Conservation (phyloP, 1,140 invertebrate species). For the Drosophila willistoni region DNA sequence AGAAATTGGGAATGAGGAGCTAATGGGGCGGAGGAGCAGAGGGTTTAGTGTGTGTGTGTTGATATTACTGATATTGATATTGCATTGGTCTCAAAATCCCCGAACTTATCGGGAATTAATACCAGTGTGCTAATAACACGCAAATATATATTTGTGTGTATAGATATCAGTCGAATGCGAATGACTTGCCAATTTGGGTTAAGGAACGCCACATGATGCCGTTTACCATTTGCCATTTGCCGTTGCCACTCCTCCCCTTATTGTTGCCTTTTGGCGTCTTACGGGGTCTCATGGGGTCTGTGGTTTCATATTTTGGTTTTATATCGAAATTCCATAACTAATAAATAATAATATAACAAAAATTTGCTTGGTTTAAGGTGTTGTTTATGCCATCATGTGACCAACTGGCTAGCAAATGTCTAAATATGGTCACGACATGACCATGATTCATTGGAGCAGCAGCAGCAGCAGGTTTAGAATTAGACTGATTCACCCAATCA, state of each 20-base stretch:
- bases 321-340: constrained; percentile 20
- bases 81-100: constrained; percentile 48
- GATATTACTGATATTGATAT: constrained; percentile 16
- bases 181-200: constrained; percentile 71
- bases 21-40: background rate
- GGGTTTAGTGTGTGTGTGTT: background rate
- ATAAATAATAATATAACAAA: constrained; percentile 25
- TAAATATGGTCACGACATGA: constrained; percentile 65
- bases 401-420: constrained; percentile 73
- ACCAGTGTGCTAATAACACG: constrained; percentile 64
- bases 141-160: constrained; percentile 42
- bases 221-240: background rate
- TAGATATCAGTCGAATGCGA: constrained; percentile 50
- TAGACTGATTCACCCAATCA: constrained; percentile 28
- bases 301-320: constrained; percentile 37
- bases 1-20: background rate
- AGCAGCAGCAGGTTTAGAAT: background rate
- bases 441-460: constrained; percentile 50
- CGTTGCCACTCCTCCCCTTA: constrained; percentile 1
- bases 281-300: constrained; percentile 22
- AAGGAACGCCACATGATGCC: constrained; percentile 68
- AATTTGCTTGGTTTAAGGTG: constrained; percentile 1
- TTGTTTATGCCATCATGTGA: constrained; percentile 60
- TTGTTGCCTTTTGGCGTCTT: too few relatives aligned
- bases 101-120: constrained; percentile 72